Base-by-base conservation (phyloP, 1,140 invertebrate species). In the Tetramorium simillimum region DNA sequence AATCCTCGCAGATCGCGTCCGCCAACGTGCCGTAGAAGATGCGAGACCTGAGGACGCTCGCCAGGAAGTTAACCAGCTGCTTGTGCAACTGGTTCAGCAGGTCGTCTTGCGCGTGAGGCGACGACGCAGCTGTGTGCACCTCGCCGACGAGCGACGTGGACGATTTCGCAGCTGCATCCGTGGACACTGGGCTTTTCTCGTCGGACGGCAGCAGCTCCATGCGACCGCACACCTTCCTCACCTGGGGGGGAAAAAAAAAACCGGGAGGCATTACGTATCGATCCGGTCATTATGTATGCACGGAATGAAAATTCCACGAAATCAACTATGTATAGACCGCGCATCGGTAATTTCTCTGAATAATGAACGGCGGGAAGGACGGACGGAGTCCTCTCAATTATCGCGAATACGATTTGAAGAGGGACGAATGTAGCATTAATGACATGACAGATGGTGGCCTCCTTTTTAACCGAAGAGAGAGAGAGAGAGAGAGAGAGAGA, bases 1-100 rank as follows among this genome's bases (percentile, higher is more conserved):
- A 95, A 9, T 96, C 96, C 24, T 96, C 96, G 93, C 97, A 98
- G 51, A 97, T 94, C 53, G 96, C 95, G 92, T 97, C 97, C 1
- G 97, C 97, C 5, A 98, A 93, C 80, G 96, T 96, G 18, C 95
- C 96, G 91, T 97, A 98, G 91, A 97, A 97, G 69, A 97, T 96
- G 86, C 96, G 96, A n/a, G 96, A 97, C 86, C 96, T 96, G 18
- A 96, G 95, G 58, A 97, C 95, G 49, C 96, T 96, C 3, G 96
- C 96, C 49, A 97, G 94, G 92, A 97, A 97, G 86, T 96, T 96
- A 49, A 96, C 95, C 56, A 97, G 95, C 86, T 97, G 96, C 3
- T 92, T 88, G 89, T 94, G 94, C 58, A 95, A 89, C 72, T 93
- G 91, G 56, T 85, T 88, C 37, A 90, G 88, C 62, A 88, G 53